A percentile compares a stretch with the other conserved stretches of the same genome.
These are phyloP conservation scores for Astropecten irregularis DNA, from an alignment of 53 echinoderm and acorn worm species.

Conservation along the genomic window DNA sequence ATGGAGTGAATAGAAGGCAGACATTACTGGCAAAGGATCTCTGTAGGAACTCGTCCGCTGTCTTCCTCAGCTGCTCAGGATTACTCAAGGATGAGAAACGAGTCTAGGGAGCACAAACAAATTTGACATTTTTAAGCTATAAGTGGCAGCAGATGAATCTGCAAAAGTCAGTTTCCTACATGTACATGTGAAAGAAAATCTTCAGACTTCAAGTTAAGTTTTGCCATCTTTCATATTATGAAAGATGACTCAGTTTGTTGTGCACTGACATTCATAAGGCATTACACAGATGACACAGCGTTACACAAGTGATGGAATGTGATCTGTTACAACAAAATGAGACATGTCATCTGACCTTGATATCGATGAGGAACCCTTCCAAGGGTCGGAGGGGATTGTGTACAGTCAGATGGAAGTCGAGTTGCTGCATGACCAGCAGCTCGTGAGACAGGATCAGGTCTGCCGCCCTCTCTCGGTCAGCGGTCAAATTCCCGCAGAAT, in stretches of 20 bases:
- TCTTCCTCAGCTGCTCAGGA: slow-evolving; percentile 84
- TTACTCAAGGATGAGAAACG: slow-evolving; percentile 75
- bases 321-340: too few species aligned
- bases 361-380: slow-evolving; percentile 93
- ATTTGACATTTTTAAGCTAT: too few species aligned
- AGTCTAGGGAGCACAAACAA: slow-evolving; percentile 62
- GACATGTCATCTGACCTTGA: slow-evolving; percentile 82
- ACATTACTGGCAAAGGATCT: slow-evolving; percentile 82
- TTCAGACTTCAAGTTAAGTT: too few species aligned
- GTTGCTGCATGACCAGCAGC: slow-evolving; percentile 87
- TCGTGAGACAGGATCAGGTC: slow-evolving; percentile 85
- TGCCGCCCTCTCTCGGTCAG: slow-evolving; percentile 74
- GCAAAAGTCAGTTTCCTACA: too few species aligned
- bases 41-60: slow-evolving; percentile 90
- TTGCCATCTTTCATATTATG: too few species aligned
- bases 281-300: too few species aligned
- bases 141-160: too few species aligned
- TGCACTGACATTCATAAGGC: too few species aligned
- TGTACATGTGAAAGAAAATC: too few species aligned
- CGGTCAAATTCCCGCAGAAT: slow-evolving; percentile 82
- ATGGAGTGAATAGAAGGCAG: slow-evolving; percentile 82
- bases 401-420: slow-evolving; percentile 91
- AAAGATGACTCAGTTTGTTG: too few species aligned
- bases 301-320: too few species aligned
- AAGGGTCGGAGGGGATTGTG: slow-evolving; percentile 96